phyloP scores from a whole-genome alignment of 2,888 invertebrate species.

The Xiphydria camelus region DNA sequence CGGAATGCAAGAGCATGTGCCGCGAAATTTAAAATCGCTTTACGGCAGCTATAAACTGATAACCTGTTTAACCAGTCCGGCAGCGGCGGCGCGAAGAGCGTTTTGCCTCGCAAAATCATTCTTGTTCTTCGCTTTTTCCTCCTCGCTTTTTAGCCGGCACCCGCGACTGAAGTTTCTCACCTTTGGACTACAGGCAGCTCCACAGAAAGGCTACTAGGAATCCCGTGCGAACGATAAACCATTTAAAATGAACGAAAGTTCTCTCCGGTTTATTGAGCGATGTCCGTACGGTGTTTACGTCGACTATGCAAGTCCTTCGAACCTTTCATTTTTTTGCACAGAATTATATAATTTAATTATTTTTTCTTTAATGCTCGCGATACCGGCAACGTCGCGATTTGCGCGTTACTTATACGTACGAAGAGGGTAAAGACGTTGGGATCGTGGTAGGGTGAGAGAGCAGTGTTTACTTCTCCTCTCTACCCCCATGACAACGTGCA shows the following conservation, averaged over 20 bases:
- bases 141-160: not conserved
- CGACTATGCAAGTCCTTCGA: too few relatives aligned
- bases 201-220: too few relatives aligned
- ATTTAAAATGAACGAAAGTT: too few relatives aligned
- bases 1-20: slow-evolving; percentile 43
- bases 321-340: too few relatives aligned
- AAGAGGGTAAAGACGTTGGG: too few relatives aligned
- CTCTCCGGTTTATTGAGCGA: too few relatives aligned
- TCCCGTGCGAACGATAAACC: too few relatives aligned
- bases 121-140: slow-evolving; percentile 28
- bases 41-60: slow-evolving; percentile 52
- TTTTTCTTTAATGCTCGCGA: too few relatives aligned
- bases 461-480: slow-evolving; percentile 42
- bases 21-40: slow-evolving; percentile 56
- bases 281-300: too few relatives aligned
- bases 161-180: not conserved
- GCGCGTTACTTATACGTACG: slow-evolving; percentile 16
- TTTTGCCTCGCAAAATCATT: slow-evolving; percentile 38
- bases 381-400: slow-evolving; percentile 15
- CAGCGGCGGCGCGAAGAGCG: slow-evolving; percentile 22
- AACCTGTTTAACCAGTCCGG: slow-evolving; percentile 54
- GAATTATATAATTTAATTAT: too few relatives aligned
- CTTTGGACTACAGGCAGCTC: not conserved
- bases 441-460: slow-evolving; percentile 25
- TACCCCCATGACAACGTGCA: slow-evolving; percentile 42